Evolutionary conservation across 2,888 invertebrate genomes (phyloP), one percentile per base, ranked within the genome.

Genomic region (Orgyia antiqua): DNA sequence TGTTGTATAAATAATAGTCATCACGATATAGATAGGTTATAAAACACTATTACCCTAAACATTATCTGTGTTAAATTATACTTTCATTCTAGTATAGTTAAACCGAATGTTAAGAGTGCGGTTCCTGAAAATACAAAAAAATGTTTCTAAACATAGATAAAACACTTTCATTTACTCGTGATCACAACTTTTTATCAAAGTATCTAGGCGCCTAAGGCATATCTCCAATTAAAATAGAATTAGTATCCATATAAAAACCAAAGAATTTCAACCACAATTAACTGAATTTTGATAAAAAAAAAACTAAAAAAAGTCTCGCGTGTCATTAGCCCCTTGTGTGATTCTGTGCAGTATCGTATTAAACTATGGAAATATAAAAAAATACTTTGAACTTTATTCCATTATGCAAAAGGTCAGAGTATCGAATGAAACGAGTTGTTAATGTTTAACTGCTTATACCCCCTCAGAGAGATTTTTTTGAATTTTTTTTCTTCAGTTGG

Each of bases 281-380:
- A 73, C 69, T 63, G 58, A 58, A 62, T 67, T 55, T 61, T 43
- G 33, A 59, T 58, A 64, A 66, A 66, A 61, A 36, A 56, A 50
- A 45, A 29, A 35, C 39, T 36, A 41, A 29, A 52, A 63, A 72
- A 73, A 70, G 56, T 62, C 61, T 68, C 72, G 65, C 67, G 72
- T 74, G 73, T 76, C 77, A 75, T 80, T 77, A 76, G 77, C 75
- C 77, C 78, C 73, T 31, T 69, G 71, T 69, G 18, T n/a, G n/a
- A n/a, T n/a, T n/a, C n/a, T n/a, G n/a, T 24, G 29, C 29, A 8
- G 17, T 4, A 33, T 39, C 35, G 49, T 40, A 25, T 42, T 33
- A 26, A 30, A 41, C 45, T 36, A 36, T 38, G 0, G 10, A 10
- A 8, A 19, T 2, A 7, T 12, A 12, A 24, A 9, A 6, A 24